Percentiles rank a stretch among this genome's conserved stretches.
Conservation (phyloP, 2,888 invertebrate species). For the Drosophila mulleri region DNA sequence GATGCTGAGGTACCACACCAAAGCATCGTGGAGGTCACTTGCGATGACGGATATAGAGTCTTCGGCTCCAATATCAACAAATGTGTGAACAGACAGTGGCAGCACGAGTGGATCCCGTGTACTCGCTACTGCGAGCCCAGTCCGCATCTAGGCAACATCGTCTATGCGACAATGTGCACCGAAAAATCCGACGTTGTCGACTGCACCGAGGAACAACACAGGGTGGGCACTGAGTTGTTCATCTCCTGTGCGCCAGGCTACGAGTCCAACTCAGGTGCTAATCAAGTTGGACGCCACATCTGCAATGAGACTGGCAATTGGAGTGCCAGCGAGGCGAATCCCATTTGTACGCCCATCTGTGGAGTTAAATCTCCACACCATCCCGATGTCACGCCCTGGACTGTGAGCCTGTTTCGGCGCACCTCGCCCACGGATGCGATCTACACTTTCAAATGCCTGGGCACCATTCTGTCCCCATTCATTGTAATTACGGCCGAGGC, state of each 20-base stretch:
- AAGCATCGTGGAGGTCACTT: conserved; percentile 20
- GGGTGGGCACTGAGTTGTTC: conserved; percentile 19
- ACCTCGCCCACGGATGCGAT: fast-evolving
- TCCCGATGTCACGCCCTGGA: conserved; percentile 72
- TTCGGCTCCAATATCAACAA: conserved; percentile 11
- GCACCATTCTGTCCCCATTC: conserved; percentile 36
- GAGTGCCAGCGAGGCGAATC: conserved; percentile 48
- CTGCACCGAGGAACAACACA: conserved; percentile 3
- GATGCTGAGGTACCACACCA: conserved; percentile 16
- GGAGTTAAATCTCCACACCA: conserved; percentile 48
- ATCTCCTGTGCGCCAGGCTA: conserved; percentile 56
- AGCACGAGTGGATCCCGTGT: background rate
- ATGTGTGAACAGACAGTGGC: conserved; percentile 25
- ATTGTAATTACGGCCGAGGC: conserved; percentile 24
- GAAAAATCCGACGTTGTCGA: background rate
- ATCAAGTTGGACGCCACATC: background rate
- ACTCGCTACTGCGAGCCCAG: conserved; percentile 15
- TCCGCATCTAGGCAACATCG: background rate
- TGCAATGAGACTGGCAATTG: conserved; percentile 73
- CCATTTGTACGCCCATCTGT: conserved; percentile 71
- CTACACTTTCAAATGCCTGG: conserved; percentile 20
- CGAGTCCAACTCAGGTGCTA: background rate
- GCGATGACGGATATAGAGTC: conserved; percentile 13
- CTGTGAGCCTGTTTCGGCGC: conserved; percentile 38
- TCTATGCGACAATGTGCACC: conserved; percentile 5